Evolutionary conservation across 2,797 vertebrate genomes (phyloP), one percentile per base, ranked within the genome.

Genomic region (Petrocephalus schoutedeni): DNA sequence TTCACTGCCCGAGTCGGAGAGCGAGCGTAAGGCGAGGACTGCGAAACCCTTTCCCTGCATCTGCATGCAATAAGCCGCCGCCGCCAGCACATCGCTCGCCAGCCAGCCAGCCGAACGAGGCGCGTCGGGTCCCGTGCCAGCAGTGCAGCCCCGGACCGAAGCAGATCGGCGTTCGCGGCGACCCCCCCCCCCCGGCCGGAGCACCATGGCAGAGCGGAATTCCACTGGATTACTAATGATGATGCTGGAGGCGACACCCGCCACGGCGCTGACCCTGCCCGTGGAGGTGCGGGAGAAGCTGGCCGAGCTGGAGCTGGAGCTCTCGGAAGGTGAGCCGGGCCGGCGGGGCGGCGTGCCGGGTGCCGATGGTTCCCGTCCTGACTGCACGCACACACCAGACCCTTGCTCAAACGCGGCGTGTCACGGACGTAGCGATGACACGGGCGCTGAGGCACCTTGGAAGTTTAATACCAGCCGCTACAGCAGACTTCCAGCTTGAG

Each of bases 291-390:
- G 96, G 84, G 96, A 96, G 93, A 96, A 96, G 93, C 95, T 96
- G 93, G 96, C 96, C 87, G 96, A 96, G 95, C 94, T 96, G 89
- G 96, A 96, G 93, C 94, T 96, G 91, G 96, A 96, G 93, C 95
- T 96, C 4, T 96, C 96, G 6, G 96, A 96, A 91, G 96, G 96
- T 96, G 92, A 93, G 89, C 74, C 67, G 32, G 28, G 28, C 28
- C 28, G 28, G 8, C 23, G 10, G 61, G 61, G 23, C 3, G 28
- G 64, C 64, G 64, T 28, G 14, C 28, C 12, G 10, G 28, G 64
- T 28, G 12, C 5, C 32, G 9, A 32, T 14, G 64, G 32, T 71
- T 4, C 10, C 28, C 64, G 28, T 71, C 28, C 64, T 14, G 64
- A 71, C 32, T 16, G 64, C 23, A 14, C 14, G 64, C 64, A 28